Conservation (phyloP, 2,797 vertebrate genomes). For the Anguilla marmorata region DNA sequence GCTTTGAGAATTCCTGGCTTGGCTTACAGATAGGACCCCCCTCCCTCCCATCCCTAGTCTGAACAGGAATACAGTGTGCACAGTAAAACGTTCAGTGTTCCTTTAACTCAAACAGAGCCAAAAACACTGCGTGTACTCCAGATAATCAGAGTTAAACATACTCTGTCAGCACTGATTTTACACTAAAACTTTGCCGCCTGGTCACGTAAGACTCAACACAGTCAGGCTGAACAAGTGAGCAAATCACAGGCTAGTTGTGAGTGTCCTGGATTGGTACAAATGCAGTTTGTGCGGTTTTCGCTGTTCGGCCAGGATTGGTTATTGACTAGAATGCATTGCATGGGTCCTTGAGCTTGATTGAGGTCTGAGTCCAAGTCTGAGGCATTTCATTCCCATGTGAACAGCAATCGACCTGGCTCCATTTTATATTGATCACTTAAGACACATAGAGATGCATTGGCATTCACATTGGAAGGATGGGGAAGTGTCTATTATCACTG, state of each 20-base stretch:
- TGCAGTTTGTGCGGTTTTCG: not conserved
- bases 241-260: not conserved
- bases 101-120: not conserved
- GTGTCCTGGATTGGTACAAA: not conserved
- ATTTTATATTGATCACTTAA: not conserved
- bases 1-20: constrained; percentile 70
- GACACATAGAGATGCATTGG: not conserved
- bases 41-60: constrained; percentile 59
- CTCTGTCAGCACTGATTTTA: not conserved
- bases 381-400: not conserved
- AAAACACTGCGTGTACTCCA: not conserved
- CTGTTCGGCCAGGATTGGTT: not conserved
- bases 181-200: not conserved
- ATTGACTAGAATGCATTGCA: constrained; percentile 55
- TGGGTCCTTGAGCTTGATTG: constrained; percentile 56
- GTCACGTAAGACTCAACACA: not conserved
- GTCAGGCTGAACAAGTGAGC: not conserved
- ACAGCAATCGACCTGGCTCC: not conserved
- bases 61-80: constrained; percentile 38
- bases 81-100: constrained; percentile 34
- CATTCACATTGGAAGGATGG: not conserved
- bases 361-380: constrained; percentile 43
- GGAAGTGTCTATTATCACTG: not conserved
- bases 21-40: constrained; percentile 67
- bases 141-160: not conserved